Evolutionary conservation across 92 coral and sea anemone genomes (phyloP), one percentile per base, ranked within the genome.

Genomic region (Palythoa caribaeorum): DNA sequence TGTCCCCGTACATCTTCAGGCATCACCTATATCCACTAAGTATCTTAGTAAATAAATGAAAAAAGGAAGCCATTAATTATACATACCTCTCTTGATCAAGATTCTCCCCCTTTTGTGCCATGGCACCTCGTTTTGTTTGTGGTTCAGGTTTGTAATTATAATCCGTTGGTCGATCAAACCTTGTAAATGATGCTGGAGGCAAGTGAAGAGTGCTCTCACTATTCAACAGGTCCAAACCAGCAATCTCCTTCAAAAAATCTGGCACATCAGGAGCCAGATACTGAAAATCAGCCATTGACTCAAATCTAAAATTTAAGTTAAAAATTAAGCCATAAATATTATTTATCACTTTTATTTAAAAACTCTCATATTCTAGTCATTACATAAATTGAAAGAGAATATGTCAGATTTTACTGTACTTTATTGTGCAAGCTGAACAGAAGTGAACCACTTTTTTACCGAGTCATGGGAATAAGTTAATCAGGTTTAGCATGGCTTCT

Each of bases 121-220:
- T 37, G 28, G 53, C 21, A 21, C 91, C 88, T 51, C 84, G 89
- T 65, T 76, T 68, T 17, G 89, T 17, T 17, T 84, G 85, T 6
- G 92, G 84, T 44, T 90, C 95, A 48, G 95, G 78, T 51, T 84
- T 88, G 76, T 94, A 97, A 54, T 88, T 83, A 73, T 97, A 97
- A 51, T 88, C 85, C 37, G 84, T 77, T 17, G 98, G 98, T 57
- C 83, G 90, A 79, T 97, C 99, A 84, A 88, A 57, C 73, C 99
- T 72, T 37, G 98, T 71, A 90, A 97, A 95, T 87, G 93, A 90
- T 15, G 98, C 92, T 21, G 99, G 99, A 10, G 94, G 96, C 10
- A 97, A 70, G 39, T 92, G 97, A 35, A 93, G 84, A 17, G 98
- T 88, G 2, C 87, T 84, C 37, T 91, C 89, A 47, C 90, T 90